phyloP scores from a whole-genome alignment of 1,140 invertebrate genomes.

The Meloidogyne hapla region DNA sequence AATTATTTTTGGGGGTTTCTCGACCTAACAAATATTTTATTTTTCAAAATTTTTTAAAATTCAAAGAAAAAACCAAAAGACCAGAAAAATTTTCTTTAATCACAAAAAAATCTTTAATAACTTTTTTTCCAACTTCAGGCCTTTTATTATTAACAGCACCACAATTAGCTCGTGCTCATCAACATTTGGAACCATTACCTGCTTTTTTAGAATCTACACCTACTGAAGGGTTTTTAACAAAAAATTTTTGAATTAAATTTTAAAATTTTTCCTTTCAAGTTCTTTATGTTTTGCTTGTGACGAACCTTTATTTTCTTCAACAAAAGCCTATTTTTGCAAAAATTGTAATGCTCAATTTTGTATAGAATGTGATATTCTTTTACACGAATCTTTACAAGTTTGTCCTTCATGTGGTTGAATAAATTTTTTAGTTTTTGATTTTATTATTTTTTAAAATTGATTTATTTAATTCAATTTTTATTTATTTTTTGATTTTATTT shows the following conservation, averaged over 20 bases:
- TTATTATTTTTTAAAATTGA: neutral
- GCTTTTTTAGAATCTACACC: constrained; percentile 20
- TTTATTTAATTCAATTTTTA: neutral
- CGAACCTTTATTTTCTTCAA: neutral
- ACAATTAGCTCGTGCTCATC: constrained; percentile 42
- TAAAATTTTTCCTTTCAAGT: constrained; percentile 1
- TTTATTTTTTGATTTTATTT: neutral
- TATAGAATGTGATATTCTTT: constrained; percentile 40
- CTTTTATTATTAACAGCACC: constrained; percentile 34
- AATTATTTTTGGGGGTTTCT: too few species aligned
- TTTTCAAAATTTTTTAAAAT: too few species aligned
- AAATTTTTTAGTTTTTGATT: neutral
- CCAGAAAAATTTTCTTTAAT: too few species aligned
- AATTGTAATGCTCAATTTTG: constrained; percentile 32
- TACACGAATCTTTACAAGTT: constrained; percentile 40
- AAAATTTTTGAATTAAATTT: too few species aligned
- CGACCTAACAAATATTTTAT: too few species aligned
- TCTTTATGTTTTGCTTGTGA: constrained; percentile 35
- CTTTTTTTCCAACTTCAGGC: neutral
- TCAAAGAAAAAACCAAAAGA: too few species aligned
- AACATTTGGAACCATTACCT: constrained; percentile 34
- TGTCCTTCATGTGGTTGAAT: constrained; percentile 40
- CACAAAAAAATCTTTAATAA: neutral
- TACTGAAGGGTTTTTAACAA: constrained; percentile 18
- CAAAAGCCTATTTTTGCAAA: constrained; percentile 29